Percentiles rank a stretch among this genome's conserved stretches.
phyloP scores from a whole-genome alignment of 2,888 invertebrate species.

The Oligia latruncula region DNA sequence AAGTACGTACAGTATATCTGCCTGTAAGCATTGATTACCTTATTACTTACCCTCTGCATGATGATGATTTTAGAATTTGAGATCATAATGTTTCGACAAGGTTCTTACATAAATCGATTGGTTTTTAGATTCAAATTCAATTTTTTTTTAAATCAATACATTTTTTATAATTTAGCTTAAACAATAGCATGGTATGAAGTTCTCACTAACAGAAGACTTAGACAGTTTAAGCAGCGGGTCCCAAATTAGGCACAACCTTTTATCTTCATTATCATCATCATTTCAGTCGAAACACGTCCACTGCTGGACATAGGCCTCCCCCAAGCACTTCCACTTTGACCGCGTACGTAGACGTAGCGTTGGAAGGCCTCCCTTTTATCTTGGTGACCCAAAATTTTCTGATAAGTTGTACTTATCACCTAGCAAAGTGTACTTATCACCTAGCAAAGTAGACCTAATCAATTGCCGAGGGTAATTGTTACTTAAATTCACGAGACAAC shows the following conservation, averaged over 20 bases:
- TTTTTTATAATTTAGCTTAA: background rate
- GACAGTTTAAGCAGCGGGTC: background rate
- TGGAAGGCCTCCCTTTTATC: background rate
- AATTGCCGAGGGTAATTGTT: background rate
- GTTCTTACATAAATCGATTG: background rate
- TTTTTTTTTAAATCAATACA: no score
- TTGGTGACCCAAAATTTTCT: background rate
- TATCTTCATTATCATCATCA: background rate
- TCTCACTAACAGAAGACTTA: background rate
- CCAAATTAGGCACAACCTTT: background rate
- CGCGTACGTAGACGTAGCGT: no score
- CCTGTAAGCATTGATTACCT: background rate
- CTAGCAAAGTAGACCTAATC: background rate
- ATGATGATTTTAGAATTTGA: background rate
- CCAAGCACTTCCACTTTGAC: no score
- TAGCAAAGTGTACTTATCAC: background rate
- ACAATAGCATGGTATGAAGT: background rate
- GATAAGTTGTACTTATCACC: background rate
- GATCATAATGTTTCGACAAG: background rate
- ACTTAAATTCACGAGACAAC: no score
- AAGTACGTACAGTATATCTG: background rate
- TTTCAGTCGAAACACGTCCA: no score
- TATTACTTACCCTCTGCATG: no score
- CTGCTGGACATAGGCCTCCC: no score
- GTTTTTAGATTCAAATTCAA: background rate